These are phyloP conservation scores for Solea solea DNA, from an alignment of 2,113 vertebrate genomes.

Conservation along the genomic window DNA sequence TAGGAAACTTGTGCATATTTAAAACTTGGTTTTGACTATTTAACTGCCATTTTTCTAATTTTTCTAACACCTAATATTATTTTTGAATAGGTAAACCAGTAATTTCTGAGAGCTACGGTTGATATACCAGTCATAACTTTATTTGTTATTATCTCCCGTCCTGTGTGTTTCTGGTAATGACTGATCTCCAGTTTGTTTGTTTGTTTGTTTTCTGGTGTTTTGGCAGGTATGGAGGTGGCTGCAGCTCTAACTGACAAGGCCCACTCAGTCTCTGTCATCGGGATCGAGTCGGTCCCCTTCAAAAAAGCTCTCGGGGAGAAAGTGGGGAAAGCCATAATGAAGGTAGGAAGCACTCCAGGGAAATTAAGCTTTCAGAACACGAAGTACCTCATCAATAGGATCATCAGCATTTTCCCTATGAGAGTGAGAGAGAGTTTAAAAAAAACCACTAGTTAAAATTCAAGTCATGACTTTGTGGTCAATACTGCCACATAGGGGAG, in stretches of 20 bases:
- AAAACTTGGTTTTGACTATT: no score
- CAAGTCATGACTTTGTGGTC: conserved; percentile 27
- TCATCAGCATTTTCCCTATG: conserved; percentile 24
- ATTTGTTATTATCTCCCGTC: no score
- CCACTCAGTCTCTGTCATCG: conserved; percentile 95
- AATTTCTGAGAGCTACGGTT: no score
- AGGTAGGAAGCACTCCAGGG: conserved; percentile 80
- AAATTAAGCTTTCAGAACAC: conserved; percentile 41
- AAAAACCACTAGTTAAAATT: conserved; percentile 26
- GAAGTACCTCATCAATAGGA: conserved; percentile 6
- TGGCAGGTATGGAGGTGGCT: conserved; percentile 95
- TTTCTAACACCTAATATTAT: no score
- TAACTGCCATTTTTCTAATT: no score
- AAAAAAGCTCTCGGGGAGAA: conserved; percentile 92
- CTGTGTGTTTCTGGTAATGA: no score
- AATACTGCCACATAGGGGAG: conserved; percentile 13
- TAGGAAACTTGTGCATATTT: no score
- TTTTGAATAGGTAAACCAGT: no score
- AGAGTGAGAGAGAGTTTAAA: neutral
- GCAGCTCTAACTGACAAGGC: conserved; percentile 94
- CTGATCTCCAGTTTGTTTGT: neutral
- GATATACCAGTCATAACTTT: no score
- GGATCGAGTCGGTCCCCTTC: conserved; percentile 92
- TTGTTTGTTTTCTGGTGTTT: conserved; percentile 21
- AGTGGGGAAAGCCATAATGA: conserved; percentile 94